These are phyloP conservation scores for Crypturellus tataupa DNA, from an alignment of 2,797 vertebrate genomes.

Conservation along the genomic window DNA sequence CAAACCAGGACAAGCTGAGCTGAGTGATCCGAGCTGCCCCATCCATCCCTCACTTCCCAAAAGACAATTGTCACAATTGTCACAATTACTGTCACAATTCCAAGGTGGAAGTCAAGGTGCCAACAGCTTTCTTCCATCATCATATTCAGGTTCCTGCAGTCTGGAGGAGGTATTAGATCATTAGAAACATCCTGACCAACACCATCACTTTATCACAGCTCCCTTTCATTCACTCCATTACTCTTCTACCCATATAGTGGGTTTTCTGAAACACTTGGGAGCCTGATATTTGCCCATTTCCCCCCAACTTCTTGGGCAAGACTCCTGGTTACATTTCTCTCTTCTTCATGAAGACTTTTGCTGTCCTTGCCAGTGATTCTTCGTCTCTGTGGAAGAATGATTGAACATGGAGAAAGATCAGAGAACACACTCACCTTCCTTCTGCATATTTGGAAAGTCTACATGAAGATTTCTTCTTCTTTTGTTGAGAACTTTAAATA, in stretches of 20 bases:
- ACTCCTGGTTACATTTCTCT: neutral
- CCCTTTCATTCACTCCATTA: neutral
- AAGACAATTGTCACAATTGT: neutral
- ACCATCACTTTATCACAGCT: neutral
- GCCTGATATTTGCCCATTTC: neutral
- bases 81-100: neutral
- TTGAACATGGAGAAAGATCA: neutral
- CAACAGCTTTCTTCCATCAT: neutral
- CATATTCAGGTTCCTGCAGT: neutral
- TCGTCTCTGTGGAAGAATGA: neutral
- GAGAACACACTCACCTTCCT: neutral
- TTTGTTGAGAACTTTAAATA: neutral
- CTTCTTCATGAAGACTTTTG: rapidly evolving
- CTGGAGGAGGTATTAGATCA: neutral
- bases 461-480: neutral
- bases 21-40: neutral
- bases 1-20: neutral
- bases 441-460: rapidly evolving
- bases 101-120: neutral
- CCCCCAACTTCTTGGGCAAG: neutral
- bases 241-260: neutral
- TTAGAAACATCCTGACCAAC: neutral
- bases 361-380: neutral
- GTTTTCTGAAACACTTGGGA: neutral
- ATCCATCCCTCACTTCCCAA: neutral